These are phyloP conservation scores for Metaphire vulgaris DNA, from an alignment of 1,140 invertebrate species.

Conservation along the genomic window DNA sequence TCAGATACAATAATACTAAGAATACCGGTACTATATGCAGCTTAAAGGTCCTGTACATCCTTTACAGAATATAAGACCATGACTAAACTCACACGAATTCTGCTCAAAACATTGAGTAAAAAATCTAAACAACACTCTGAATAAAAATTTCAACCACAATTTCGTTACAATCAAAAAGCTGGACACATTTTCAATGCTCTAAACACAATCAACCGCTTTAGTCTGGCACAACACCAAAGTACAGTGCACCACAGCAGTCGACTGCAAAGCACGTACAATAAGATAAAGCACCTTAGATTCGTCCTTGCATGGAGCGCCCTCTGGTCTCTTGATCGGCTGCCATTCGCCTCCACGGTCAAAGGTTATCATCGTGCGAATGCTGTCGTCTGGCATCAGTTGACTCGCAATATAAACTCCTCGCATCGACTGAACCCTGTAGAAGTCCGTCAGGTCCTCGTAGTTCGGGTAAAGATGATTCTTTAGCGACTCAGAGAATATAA, in stretches of 20 bases:
- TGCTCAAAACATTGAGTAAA: too few species aligned
- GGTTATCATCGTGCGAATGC: conserved; percentile 47
- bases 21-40: too few species aligned
- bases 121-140: too few species aligned
- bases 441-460: conserved; percentile 46
- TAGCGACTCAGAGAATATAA: conserved; percentile 48
- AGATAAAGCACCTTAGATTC: conserved; percentile 37
- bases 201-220: neutral
- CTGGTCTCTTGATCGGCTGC: conserved; percentile 40
- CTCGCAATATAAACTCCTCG: conserved; percentile 48
- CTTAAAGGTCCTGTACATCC: too few species aligned
- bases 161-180: too few species aligned
- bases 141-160: too few species aligned
- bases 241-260: too few species aligned
- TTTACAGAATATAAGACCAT: too few species aligned
- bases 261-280: too few species aligned
- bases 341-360: conserved; percentile 48
- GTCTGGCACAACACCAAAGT: neutral
- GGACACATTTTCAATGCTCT: neutral
- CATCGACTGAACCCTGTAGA: conserved; percentile 37
- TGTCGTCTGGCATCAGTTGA: conserved; percentile 45
- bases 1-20: too few species aligned
- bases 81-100: too few species aligned
- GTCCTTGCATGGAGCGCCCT: conserved; percentile 39
- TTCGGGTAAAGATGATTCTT: conserved; percentile 48